Evolutionary conservation across 2,888 invertebrate genomes (phyloP).

Genomic region (Hyposoter didymator): DNA sequence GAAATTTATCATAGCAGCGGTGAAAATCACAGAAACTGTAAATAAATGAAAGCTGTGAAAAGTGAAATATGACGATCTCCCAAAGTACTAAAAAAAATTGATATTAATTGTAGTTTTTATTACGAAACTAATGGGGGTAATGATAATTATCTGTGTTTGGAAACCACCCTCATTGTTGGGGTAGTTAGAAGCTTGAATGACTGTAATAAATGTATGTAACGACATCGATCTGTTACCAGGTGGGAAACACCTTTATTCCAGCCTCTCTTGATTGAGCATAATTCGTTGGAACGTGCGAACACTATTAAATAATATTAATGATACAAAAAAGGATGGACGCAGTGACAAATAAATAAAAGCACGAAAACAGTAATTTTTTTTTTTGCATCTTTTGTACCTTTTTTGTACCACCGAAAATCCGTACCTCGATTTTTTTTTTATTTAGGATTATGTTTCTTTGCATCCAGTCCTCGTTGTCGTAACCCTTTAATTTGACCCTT

Average conservation of each 20-base stretch:
- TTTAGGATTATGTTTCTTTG: not conserved
- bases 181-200: slow-evolving; percentile 40
- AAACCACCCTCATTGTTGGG: not conserved
- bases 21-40: not conserved
- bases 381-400: not conserved
- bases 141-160: not conserved
- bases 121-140: not conserved
- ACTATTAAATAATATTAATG: slow-evolving; percentile 15
- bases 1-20: not conserved
- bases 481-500: not conserved
- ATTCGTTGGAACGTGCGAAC: slow-evolving; percentile 27
- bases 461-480: not conserved
- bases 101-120: slow-evolving; percentile 8
- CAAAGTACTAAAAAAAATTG: not conserved
- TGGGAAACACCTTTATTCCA: slow-evolving; percentile 27
- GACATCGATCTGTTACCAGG: slow-evolving; percentile 55
- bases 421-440: not conserved
- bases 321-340: not conserved
- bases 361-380: not conserved
- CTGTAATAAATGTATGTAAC: slow-evolving; percentile 56
- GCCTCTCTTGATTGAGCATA: slow-evolving; percentile 31
- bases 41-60: not conserved
- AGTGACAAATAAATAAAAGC: not conserved
- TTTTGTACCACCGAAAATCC: not conserved
- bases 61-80: not conserved